These are phyloP conservation scores for Cheirogaleus major DNA, from an alignment of 2,797 vertebrate species.

Conservation along the genomic window DNA sequence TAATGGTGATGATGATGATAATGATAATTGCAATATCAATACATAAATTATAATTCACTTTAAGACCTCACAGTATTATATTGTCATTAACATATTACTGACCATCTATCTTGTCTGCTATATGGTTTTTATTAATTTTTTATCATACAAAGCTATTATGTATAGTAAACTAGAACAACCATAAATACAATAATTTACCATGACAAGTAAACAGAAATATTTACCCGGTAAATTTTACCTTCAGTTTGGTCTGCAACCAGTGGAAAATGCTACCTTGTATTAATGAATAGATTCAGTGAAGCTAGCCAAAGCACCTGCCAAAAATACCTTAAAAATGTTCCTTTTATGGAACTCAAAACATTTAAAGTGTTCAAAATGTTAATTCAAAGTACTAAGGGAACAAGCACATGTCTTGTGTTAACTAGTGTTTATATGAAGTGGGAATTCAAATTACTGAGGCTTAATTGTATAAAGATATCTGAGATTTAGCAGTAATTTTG, in stretches of 20 bases:
- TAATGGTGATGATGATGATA: not conserved
- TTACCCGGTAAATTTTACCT: slow-evolving; percentile 47
- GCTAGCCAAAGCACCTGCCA: slow-evolving; percentile 69
- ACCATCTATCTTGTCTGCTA: not conserved
- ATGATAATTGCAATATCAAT: not conserved
- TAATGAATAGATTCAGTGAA: slow-evolving; percentile 73
- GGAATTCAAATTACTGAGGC: slow-evolving; percentile 48
- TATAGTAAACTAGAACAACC: not conserved
- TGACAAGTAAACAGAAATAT: slow-evolving; percentile 59
- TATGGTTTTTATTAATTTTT: not conserved
- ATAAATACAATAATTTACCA: slow-evolving; percentile 50
- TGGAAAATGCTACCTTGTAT: slow-evolving; percentile 63
- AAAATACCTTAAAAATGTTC: slow-evolving; percentile 62
- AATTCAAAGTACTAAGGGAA: slow-evolving; percentile 50
- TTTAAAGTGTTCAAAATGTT: slow-evolving; percentile 57
- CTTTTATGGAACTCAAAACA: slow-evolving; percentile 53
- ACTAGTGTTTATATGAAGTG: slow-evolving; percentile 43
- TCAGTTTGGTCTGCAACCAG: not conserved
- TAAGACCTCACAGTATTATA: not conserved
- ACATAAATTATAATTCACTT: not conserved
- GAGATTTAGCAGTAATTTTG: not conserved
- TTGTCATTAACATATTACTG: not conserved
- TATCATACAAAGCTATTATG: not conserved
- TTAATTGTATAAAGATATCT: slow-evolving; percentile 40
- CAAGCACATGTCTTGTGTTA: slow-evolving; percentile 51